phyloP scores from a whole-genome alignment of 2,888 invertebrate genomes.

The Lysandra coridon region DNA sequence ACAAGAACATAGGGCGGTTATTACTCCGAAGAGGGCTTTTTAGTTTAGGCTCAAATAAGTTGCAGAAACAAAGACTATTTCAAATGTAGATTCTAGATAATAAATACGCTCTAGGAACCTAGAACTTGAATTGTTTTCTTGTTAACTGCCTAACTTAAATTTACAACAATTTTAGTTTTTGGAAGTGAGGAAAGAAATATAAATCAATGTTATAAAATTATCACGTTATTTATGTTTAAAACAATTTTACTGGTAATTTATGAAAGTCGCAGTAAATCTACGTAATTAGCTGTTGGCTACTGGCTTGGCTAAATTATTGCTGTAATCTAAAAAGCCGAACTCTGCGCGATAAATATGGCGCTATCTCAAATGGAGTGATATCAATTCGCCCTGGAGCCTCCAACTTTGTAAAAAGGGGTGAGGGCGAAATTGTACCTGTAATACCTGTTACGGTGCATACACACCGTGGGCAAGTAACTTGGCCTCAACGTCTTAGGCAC shows the following conservation, averaged over 20 bases:
- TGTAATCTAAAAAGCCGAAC: slow-evolving; percentile 30
- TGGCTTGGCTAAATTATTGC: slow-evolving; percentile 25
- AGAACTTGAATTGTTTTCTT: too few relatives aligned
- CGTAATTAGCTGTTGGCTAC: slow-evolving; percentile 30
- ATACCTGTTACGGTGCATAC: background rate
- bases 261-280: slow-evolving; percentile 29
- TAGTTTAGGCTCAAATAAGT: too few relatives aligned
- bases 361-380: slow-evolving; percentile 15
- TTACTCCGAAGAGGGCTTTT: background rate
- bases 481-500: too few relatives aligned
- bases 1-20: background rate
- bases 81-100: too few relatives aligned
- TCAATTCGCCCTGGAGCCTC: background rate
- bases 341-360: slow-evolving; percentile 24
- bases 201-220: slow-evolving; percentile 5
- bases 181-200: slow-evolving; percentile 10
- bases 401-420: slow-evolving; percentile 14
- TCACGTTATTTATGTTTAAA: slow-evolving; percentile 12
- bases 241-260: slow-evolving; percentile 23
- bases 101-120: too few relatives aligned
- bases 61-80: too few relatives aligned
- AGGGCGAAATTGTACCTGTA: background rate
- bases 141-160: background rate
- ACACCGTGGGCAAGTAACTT: too few relatives aligned
- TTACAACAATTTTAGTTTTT: background rate